Conservation (phyloP, 2,113 vertebrate genomes). For the Onychostoma macrolepis region DNA sequence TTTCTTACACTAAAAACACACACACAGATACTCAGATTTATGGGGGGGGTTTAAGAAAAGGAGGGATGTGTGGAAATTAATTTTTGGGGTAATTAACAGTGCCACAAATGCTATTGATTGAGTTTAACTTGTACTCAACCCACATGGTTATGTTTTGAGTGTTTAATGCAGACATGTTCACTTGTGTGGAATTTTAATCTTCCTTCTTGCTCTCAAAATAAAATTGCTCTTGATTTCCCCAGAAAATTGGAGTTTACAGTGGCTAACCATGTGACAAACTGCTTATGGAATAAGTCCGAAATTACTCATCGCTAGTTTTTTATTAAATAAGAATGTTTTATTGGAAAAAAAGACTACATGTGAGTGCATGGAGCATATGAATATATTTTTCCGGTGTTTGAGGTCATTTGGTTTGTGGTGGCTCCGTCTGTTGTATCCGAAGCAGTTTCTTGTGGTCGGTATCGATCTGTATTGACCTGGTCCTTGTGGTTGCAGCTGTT, state of each 20-base stretch:
- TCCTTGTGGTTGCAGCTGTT: constrained; percentile 56
- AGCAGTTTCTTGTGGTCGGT: constrained; percentile 56
- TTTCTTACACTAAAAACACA: no score
- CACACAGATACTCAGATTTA: no score
- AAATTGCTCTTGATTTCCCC: constrained; percentile 29
- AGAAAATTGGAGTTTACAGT: constrained; percentile 25
- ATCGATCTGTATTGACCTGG: constrained; percentile 68
- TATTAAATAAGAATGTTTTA: constrained; percentile 21
- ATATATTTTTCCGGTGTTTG: neutral
- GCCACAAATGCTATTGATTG: neutral
- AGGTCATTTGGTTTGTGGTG: neutral
- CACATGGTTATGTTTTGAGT: neutral
- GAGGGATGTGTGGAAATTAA: neutral
- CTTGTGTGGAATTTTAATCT: constrained; percentile 22
- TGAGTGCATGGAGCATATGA: neutral
- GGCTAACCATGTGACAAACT: constrained; percentile 31
- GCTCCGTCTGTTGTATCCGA: constrained; percentile 56
- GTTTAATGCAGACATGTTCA: constrained; percentile 2
- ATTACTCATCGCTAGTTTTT: neutral
- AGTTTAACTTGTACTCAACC: neutral
- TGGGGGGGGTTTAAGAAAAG: neutral
- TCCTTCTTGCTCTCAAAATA: constrained; percentile 13
- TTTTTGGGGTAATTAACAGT: neutral
- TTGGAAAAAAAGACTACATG: neutral
- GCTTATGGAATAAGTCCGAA: constrained; percentile 19